A percentile compares a stretch with the other conserved stretches of the same genome.
Evolutionary conservation across 2,797 vertebrate species (phyloP).

Genomic region (Amblyopsis hoosieri): DNA sequence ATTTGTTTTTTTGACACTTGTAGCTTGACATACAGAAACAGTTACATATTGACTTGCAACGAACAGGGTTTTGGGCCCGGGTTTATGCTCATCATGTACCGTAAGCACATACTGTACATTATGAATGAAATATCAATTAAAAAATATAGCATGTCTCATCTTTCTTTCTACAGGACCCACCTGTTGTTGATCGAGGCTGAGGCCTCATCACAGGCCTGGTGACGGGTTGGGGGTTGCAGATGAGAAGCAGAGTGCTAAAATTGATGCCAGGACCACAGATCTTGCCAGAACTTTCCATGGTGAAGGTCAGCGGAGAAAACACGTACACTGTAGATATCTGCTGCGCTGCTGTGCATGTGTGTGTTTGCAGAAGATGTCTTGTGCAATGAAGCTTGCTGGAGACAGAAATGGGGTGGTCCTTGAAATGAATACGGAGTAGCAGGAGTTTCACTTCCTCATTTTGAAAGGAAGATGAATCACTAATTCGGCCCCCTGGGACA

Average conservation of each 20-base stretch:
- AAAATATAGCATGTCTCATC: too few relatives aligned
- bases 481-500: slow-evolving; percentile 30
- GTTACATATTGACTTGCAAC: too few relatives aligned
- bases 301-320: slow-evolving; percentile 44
- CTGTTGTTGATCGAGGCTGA: slow-evolving; percentile 12
- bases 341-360: slow-evolving; percentile 72
- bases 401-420: slow-evolving; percentile 20
- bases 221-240: background rate
- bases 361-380: background rate
- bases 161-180: slow-evolving; percentile 46
- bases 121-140: background rate
- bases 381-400: background rate
- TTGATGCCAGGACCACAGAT: slow-evolving; percentile 35
- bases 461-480: slow-evolving; percentile 60
- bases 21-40: background rate
- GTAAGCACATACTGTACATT: too few relatives aligned
- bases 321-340: slow-evolving; percentile 70
- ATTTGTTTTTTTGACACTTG: background rate
- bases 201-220: background rate
- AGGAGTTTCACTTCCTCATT: slow-evolving; percentile 72
- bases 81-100: too few relatives aligned
- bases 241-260: slow-evolving; percentile 36
- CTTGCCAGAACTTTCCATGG: slow-evolving; percentile 73
- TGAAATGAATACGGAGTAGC: slow-evolving; percentile 39
- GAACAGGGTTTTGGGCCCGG: too few relatives aligned